These are phyloP conservation scores for Dreissena rostriformis DNA, from an alignment of 1,140 invertebrate species.

Conservation along the genomic window DNA sequence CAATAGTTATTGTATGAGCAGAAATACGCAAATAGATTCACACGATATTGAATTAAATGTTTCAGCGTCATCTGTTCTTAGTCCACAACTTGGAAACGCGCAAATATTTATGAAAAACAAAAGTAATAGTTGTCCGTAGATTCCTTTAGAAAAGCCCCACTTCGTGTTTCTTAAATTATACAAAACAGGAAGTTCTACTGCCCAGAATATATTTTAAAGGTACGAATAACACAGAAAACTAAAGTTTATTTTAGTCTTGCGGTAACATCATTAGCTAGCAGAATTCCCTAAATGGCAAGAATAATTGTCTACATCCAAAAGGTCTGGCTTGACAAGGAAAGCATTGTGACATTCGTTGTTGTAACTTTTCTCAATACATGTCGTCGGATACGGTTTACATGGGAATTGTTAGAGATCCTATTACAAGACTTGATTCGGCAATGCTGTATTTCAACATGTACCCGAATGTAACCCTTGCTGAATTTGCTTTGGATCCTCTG, in stretches of 20 bases:
- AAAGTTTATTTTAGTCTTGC: constrained; percentile 79
- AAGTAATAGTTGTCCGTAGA: no score
- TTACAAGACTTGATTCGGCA: constrained; percentile 59
- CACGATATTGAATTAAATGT: no score
- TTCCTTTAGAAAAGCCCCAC: constrained; percentile 43
- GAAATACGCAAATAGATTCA: no score
- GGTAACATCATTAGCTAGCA: constrained; percentile 56
- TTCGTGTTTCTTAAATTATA: constrained; percentile 67
- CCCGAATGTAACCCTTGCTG: constrained; percentile 23
- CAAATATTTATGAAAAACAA: no score
- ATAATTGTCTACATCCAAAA: constrained; percentile 40
- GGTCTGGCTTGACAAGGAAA: no score
- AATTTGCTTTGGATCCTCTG: constrained; percentile 42
- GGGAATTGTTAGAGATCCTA: constrained; percentile 65
- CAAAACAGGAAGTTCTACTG: constrained; percentile 82
- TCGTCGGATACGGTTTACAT: constrained; percentile 62
- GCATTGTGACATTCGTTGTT: constrained; percentile 66
- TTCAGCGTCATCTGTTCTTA: no score
- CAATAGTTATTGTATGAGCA: no score
- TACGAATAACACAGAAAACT: constrained; percentile 82
- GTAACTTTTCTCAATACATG: constrained; percentile 55
- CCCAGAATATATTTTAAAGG: constrained; percentile 83
- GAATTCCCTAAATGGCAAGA: constrained; percentile 1
- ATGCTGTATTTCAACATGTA: constrained; percentile 61
- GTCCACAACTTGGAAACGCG: no score